phyloP scores from a whole-genome alignment of 2,888 invertebrate genomes.

The Plebejus anna region DNA sequence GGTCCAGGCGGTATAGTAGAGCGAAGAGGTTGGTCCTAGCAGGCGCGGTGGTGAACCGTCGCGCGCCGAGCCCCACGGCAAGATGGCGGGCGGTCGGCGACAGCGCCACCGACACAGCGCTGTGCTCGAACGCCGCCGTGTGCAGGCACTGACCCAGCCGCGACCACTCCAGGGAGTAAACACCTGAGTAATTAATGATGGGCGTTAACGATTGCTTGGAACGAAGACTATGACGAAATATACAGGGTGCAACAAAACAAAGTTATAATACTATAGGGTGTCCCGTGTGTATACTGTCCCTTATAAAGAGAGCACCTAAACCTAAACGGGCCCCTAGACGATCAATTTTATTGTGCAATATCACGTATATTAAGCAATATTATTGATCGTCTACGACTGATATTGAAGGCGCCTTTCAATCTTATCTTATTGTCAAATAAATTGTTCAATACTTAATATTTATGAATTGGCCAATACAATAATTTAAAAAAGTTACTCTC shows the following conservation, averaged over 20 bases:
- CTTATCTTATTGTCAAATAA: too few species aligned
- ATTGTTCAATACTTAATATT: too few species aligned
- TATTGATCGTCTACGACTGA: too few species aligned
- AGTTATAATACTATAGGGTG: too few species aligned
- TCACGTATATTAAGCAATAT: too few species aligned
- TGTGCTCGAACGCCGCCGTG: conserved; percentile 87
- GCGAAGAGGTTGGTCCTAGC: conserved; percentile 73
- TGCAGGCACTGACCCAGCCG: conserved; percentile 88
- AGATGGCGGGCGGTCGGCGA: conserved; percentile 90
- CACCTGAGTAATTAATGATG: conserved; percentile 67
- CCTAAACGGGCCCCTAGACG: too few species aligned
- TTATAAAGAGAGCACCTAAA: too few species aligned
- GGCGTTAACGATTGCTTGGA: not conserved
- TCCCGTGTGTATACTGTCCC: too few species aligned
- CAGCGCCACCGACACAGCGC: conserved; percentile 90
- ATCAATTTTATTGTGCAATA: too few species aligned
- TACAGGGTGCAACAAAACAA: not conserved
- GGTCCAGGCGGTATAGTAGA: conserved; percentile 65
- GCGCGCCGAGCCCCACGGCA: conserved; percentile 88
- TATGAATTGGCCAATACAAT: too few species aligned
- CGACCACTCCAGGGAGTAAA: conserved; percentile 88
- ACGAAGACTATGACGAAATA: not conserved
- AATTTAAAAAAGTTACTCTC: too few species aligned
- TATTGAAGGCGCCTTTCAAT: too few species aligned
- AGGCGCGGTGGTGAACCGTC: conserved; percentile 80